A percentile compares a stretch with the other conserved stretches of the same genome.
These are phyloP conservation scores for Xanthostigma xanthostigma DNA, from an alignment of 2,888 invertebrate genomes.

Conservation along the genomic window DNA sequence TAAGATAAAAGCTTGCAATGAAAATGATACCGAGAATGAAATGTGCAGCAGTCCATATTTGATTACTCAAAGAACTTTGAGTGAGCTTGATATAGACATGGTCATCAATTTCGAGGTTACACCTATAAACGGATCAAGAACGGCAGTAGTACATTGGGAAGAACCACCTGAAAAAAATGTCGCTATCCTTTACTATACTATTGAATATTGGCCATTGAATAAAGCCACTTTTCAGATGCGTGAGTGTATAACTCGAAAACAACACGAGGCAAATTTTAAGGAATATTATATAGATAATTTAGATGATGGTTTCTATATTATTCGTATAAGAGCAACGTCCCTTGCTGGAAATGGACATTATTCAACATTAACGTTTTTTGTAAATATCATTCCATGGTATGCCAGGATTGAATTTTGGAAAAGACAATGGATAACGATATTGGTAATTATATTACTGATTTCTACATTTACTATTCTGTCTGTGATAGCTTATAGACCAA, in stretches of 20 bases:
- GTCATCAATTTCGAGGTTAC: conserved; percentile 18
- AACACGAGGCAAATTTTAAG: conserved; percentile 17
- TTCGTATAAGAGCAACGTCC: conserved; percentile 41
- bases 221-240: conserved; percentile 22
- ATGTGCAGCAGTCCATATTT: conserved; percentile 34
- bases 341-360: conserved; percentile 35
- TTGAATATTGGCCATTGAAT: conserved; percentile 34
- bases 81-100: conserved; percentile 27
- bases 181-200: conserved; percentile 42
- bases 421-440: no score
- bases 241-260: conserved; percentile 33
- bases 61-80: conserved; percentile 32
- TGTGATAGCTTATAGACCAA: no score
- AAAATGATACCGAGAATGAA: conserved; percentile 29
- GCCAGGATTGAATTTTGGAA: no score
- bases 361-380: background rate
- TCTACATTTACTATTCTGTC: no score
- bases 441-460: no score
- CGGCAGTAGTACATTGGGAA: conserved; percentile 32
- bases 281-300: conserved; percentile 24
- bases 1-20: conserved; percentile 42
- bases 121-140: conserved; percentile 8
- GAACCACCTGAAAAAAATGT: conserved; percentile 50
- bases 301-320: conserved; percentile 40
- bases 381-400: no score